Evolutionary conservation across 23 tunicate genomes (phyloP), one percentile per base, ranked within the genome.

Genomic region (Ascidia mentula): DNA sequence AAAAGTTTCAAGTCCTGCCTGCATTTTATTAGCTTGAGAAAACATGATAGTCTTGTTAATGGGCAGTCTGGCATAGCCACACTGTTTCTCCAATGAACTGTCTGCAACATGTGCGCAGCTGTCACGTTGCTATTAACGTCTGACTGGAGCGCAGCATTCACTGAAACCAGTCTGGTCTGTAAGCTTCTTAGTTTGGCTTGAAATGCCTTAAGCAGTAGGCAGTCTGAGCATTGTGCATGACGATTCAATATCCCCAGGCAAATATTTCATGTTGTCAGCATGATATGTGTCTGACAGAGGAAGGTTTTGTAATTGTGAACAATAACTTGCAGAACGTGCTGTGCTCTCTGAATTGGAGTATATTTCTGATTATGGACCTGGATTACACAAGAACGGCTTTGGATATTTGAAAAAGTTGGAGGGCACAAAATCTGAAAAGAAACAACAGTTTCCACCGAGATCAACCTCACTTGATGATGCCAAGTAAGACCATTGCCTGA

Each of bases 321-420:
- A n/a, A n/a, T n/a, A n/a, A n/a, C 24, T 53, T 53, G 24, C 65
- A 53, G 65, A 53, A 9, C 65, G 24, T 53, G 22, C 65, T 20
- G 65, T 53, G 13, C 24, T 53, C 4, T 53, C 65, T 9, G 65
- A 53, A 28, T 53, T 53, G 65, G 65, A 53, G 65, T 53, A 53
- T 53, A 53, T 53, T 53, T 53, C 65, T 53, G 65, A 53, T 28
- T 53, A 53, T 53, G 65, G 65, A 9, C 65, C 65, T 53, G 65
- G 65, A 53, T 53, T 53, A 53, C 65, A 53, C 65, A 53, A 53
- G 65, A 28, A 53, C 13, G 65, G 65, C 24, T 53, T 53, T 53
- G 65, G 65, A 53, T 53, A 53, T 53, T 53, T 53, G 24, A 53
- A 53, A 28, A 53, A 53, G 65, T 53, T 53, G 24, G 65, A 53